These are phyloP conservation scores for Oryzias curvinotus DNA, from an alignment of 2,113 vertebrate species.

Conservation along the genomic window DNA sequence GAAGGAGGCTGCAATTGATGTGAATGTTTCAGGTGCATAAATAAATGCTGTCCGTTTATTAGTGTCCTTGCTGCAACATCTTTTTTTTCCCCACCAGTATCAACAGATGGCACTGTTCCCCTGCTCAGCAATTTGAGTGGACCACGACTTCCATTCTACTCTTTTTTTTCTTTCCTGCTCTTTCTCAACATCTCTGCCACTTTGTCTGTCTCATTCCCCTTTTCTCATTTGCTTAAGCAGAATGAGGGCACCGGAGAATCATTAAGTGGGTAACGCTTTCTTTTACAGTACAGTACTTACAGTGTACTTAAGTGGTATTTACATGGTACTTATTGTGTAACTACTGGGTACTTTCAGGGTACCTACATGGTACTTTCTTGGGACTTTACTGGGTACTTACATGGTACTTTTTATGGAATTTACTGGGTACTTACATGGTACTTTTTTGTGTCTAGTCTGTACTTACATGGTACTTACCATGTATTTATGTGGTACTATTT, in stretches of 20 bases:
- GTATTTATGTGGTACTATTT: too few relatives aligned
- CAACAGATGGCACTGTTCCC: conserved; percentile 83
- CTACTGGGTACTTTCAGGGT: too few relatives aligned
- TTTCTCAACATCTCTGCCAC: conserved; percentile 41
- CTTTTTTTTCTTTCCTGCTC: conserved; percentile 1
- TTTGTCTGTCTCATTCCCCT: conserved; percentile 68
- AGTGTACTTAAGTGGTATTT: too few relatives aligned
- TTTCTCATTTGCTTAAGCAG: conserved; percentile 73
- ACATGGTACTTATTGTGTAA: too few relatives aligned
- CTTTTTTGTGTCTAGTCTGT: too few relatives aligned
- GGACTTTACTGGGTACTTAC: too few relatives aligned
- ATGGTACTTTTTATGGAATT: too few relatives aligned
- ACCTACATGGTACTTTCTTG: too few relatives aligned
- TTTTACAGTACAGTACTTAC: too few relatives aligned
- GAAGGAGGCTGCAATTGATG: conserved; percentile 17
- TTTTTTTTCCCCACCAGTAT: conserved; percentile 27
- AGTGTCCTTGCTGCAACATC: conserved; percentile 14
- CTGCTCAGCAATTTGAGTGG: conserved; percentile 44
- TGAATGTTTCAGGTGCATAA: conserved; percentile 28
- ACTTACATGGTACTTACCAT: too few relatives aligned
- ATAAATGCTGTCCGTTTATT: conserved; percentile 13
- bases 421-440: too few relatives aligned
- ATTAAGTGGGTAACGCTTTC: too few relatives aligned
- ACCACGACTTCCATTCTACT: conserved; percentile 1
- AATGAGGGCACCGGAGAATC: conserved; percentile 75